Evolutionary conservation across 1,140 invertebrate species (phyloP).

Genomic region (Drosophila paulistorum): DNA sequence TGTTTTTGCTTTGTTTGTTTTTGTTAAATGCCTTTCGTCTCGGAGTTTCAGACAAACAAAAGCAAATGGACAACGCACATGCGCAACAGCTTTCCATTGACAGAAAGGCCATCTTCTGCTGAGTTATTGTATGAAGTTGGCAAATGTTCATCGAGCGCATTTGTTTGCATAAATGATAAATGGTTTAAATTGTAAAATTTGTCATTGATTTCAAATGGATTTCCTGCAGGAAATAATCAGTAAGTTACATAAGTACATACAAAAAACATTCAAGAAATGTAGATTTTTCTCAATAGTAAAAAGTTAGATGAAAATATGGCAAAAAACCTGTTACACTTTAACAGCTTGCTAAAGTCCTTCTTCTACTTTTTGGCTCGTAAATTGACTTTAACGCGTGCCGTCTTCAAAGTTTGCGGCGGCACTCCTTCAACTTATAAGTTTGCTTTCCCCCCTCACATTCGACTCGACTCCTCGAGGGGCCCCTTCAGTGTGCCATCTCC

Average conservation of each 20-base stretch:
- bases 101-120: neutral
- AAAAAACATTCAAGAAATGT: no score
- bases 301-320: neutral
- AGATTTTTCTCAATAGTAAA: neutral
- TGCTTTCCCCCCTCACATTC: no score
- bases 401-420: slow-evolving; percentile 12
- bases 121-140: slow-evolving; percentile 10
- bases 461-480: neutral
- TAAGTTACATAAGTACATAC: no score
- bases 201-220: slow-evolving; percentile 13
- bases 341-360: neutral
- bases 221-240: neutral
- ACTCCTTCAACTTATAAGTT: slow-evolving; percentile 23
- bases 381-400: slow-evolving; percentile 20
- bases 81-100: slow-evolving; percentile 5
- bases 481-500: neutral
- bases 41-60: slow-evolving; percentile 2
- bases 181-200: neutral
- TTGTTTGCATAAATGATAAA: slow-evolving; percentile 14
- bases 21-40: neutral
- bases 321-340: slow-evolving; percentile 11
- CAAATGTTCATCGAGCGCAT: slow-evolving; percentile 4
- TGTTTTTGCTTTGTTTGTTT: slow-evolving; percentile 7
- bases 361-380: slow-evolving; percentile 15
- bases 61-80: neutral